Percentiles rank a stretch among this genome's conserved stretches.
These are phyloP conservation scores for Oreocharis arfaki DNA, from an alignment of 2,113 vertebrate genomes.

Conservation along the genomic window DNA sequence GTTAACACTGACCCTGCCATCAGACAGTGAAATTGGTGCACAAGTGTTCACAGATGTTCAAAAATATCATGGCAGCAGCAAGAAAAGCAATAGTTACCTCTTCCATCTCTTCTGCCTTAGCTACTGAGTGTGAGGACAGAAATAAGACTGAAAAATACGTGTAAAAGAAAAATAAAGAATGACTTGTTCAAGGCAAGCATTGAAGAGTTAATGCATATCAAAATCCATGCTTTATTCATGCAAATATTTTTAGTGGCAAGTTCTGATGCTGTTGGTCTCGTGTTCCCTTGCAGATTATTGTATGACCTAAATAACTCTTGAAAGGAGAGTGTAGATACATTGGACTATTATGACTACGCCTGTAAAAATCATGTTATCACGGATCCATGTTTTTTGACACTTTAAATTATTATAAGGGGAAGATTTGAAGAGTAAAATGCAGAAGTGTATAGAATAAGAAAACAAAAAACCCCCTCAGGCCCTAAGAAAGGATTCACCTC, in stretches of 20 bases:
- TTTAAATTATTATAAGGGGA: not conserved
- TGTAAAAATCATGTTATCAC: not conserved
- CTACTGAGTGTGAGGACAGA: not conserved
- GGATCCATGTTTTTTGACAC: not conserved
- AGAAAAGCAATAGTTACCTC: not conserved
- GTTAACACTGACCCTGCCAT: not conserved
- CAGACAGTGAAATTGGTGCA: not conserved
- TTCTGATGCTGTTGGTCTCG: not conserved
- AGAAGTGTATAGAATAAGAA: not conserved
- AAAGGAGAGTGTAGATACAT: not conserved
- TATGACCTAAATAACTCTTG: not conserved
- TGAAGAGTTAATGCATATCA: not conserved
- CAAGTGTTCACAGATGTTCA: not conserved
- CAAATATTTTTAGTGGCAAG: not conserved
- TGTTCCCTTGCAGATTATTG: not conserved
- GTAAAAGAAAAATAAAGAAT: not conserved
- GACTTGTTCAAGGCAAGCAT: not conserved
- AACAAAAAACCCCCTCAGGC: not conserved
- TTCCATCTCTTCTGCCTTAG: not conserved
- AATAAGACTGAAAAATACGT: not conserved
- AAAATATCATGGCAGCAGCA: not conserved
- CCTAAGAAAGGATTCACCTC: not conserved
- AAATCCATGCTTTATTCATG: not conserved
- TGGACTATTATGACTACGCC: not conserved
- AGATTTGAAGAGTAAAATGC: not conserved